phyloP scores from a whole-genome alignment of 2,113 vertebrate genomes.

The Willisornis vidua region DNA sequence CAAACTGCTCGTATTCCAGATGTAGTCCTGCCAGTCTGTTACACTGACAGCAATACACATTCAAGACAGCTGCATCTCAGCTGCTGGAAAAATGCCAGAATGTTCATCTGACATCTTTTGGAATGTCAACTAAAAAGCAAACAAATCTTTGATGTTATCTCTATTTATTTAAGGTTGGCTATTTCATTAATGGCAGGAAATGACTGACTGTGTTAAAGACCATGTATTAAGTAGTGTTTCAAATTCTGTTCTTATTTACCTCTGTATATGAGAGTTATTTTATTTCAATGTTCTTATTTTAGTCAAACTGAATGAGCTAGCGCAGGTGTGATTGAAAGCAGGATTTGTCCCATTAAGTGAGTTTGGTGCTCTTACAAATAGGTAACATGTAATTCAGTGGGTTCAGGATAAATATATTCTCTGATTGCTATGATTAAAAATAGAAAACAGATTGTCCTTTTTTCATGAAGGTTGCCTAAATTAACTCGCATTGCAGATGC shows the following conservation, averaged over 20 bases:
- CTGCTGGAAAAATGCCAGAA: background rate
- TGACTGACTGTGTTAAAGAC: background rate
- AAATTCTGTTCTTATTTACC: conserved; percentile 22
- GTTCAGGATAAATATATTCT: background rate
- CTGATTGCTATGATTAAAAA: background rate
- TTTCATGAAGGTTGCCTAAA: background rate
- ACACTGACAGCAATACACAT: background rate
- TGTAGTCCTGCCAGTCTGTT: background rate
- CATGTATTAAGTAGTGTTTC: background rate
- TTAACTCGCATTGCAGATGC: background rate
- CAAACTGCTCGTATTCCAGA: background rate
- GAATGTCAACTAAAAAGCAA: background rate
- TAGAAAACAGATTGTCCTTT: background rate
- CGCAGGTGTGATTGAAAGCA: background rate
- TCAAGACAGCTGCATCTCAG: conserved; percentile 16
- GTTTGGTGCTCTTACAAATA: background rate
- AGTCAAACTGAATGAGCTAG: background rate
- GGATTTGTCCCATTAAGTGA: background rate
- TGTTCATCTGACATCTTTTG: background rate
- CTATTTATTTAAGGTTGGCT: conserved; percentile 18
- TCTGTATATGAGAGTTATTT: background rate
- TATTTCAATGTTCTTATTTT: background rate
- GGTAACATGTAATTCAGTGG: background rate
- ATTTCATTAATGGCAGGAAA: background rate
- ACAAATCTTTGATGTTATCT: conserved; percentile 36